Evolutionary conservation across 2,797 vertebrate species (phyloP).

Genomic region (Microctenopoma stevenorrisi): DNA sequence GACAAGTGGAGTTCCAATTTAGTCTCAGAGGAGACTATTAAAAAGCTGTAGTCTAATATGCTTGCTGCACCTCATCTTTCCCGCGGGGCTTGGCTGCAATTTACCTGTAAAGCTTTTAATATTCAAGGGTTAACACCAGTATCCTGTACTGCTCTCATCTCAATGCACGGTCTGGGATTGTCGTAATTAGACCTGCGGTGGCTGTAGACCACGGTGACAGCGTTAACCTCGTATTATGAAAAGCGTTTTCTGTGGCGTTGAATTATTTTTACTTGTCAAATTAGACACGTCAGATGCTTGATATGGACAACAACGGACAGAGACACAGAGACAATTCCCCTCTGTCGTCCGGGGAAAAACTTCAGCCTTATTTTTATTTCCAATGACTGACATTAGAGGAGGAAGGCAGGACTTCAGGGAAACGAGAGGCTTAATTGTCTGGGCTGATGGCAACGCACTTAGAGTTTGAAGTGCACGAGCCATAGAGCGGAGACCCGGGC

Average conservation of each 20-base stretch:
- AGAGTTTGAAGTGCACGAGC: slow-evolving; percentile 78
- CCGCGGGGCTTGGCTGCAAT: slow-evolving; percentile 52
- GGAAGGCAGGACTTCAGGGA: slow-evolving; percentile 63
- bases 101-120: slow-evolving; percentile 47
- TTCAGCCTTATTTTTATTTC: slow-evolving; percentile 73
- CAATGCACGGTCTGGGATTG: slow-evolving; percentile 21
- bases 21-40: slow-evolving; percentile 63
- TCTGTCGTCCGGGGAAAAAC: slow-evolving; percentile 48
- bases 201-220: slow-evolving; percentile 18
- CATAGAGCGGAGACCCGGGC: slow-evolving; percentile 77
- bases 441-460: slow-evolving; percentile 79
- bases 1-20: slow-evolving; percentile 47
- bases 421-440: slow-evolving; percentile 82
- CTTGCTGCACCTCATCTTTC: slow-evolving; percentile 24
- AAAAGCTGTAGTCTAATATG: slow-evolving; percentile 35
- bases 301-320: slow-evolving; percentile 41
- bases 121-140: slow-evolving; percentile 57
- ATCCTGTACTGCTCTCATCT: slow-evolving; percentile 32
- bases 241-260: slow-evolving; percentile 21
- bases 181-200: slow-evolving; percentile 55
- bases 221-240: slow-evolving; percentile 47
- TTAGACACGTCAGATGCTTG: slow-evolving; percentile 50
- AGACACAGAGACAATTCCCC: slow-evolving; percentile 35
- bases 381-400: slow-evolving; percentile 64
- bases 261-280: slow-evolving; percentile 43